phyloP scores from a whole-genome alignment of 1,140 invertebrate genomes.

The Drosophila virilis region DNA sequence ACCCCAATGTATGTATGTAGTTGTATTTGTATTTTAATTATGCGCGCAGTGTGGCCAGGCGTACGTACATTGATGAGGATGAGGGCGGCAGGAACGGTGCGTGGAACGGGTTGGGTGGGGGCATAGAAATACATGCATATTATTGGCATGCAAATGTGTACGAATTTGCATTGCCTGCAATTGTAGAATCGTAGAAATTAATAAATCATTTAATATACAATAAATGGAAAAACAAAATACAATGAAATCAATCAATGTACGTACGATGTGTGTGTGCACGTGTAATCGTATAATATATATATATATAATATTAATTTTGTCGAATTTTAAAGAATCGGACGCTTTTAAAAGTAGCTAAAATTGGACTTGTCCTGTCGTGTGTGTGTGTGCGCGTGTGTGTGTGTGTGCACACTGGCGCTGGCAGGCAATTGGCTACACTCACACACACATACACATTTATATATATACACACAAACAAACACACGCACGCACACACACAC shows the following conservation, averaged over 20 bases:
- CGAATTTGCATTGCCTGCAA: too few species aligned
- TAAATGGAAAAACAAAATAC: too few species aligned
- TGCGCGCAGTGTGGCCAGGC: slow-evolving; percentile 8
- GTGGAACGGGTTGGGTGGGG: neutral
- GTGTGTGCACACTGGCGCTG: slow-evolving; percentile 5
- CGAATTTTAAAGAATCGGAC: slow-evolving; percentile 16
- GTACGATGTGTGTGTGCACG: slow-evolving; percentile 6
- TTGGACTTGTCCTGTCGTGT: slow-evolving; percentile 33
- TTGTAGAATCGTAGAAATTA: too few species aligned
- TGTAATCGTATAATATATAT: slow-evolving; percentile 8
- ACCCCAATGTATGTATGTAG: slow-evolving; percentile 65
- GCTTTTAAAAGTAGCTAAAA: slow-evolving; percentile 45
- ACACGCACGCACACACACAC: too few species aligned
- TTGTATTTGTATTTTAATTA: slow-evolving; percentile 56
- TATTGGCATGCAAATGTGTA: slow-evolving; percentile 3
- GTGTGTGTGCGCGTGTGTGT: neutral
- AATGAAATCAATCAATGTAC: neutral
- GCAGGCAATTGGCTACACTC: neutral
- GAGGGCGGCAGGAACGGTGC: neutral
- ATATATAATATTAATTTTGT: slow-evolving; percentile 23
- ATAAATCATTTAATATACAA: too few species aligned
- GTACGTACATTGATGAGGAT: neutral
- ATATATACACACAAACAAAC: too few species aligned
- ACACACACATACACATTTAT: neutral
- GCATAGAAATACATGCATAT: slow-evolving; percentile 6